Evolutionary conservation across 2,797 vertebrate species (phyloP), one percentile per base, ranked within the genome.

Genomic region (Chelidonichthys spinosus): DNA sequence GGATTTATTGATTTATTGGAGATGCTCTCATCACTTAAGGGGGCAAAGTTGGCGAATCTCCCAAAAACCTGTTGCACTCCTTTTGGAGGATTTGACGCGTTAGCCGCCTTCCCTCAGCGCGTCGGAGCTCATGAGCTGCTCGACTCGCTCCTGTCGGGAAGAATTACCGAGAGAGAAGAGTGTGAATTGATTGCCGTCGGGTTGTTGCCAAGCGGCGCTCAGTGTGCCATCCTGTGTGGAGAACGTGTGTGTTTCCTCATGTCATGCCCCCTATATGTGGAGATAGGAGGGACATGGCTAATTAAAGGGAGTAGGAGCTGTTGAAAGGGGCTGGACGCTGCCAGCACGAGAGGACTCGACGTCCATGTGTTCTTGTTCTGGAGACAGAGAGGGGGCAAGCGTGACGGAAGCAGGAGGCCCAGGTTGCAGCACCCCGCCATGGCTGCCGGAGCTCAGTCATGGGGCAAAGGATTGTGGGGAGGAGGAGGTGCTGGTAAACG

Each of bases 291-390:
- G 90, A 83, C 89, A 88, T 85, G 91, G 88, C 76, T 90, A 91
- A 91, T 94, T 92, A 92, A 94, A 92, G 39, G 78, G 77, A 79
- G 83, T 78, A 69, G 85, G 87, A 79, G 90, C 85, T 92, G 92
- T 89, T 90, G 90, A 94, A 93, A 95, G 87, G 91, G 79, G 75
- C 77, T 71, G 81, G 84, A 85, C 83, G 39, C 71, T 77, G 89
- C 79, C 90, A 88, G 82, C 86, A 64, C 53, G 39, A 78, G 87
- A 87, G 69, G 88, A 88, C 85, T 85, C 86, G 90, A 91, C 90
- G 87, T 88, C 90, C 90, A 87, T 87, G 85, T 90, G 90, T 90
- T 91, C 87, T 74, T 68, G 87, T 92, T 93, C 25, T 91, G 56
- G 36, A 67, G 88, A 76, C 33, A 63, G 69, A 36, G 60, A 58